Conservation (phyloP, 2,888 invertebrate species). For the Aspidiotus destructor region DNA sequence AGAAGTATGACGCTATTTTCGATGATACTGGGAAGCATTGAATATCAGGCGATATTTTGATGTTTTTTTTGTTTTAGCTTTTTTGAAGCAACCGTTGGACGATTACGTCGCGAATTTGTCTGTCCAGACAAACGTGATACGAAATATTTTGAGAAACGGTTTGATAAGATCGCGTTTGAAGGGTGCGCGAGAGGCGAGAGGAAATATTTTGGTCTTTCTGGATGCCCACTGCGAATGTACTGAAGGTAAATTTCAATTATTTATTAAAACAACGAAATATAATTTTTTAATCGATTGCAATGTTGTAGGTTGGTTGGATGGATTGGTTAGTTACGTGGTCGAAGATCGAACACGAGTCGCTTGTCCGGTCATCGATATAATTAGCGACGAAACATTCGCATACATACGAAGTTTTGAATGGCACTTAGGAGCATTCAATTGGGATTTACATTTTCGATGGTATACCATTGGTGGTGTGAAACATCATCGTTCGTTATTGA, state of each 20-base stretch:
- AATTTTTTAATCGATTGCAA: background rate
- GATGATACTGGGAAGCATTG: background rate
- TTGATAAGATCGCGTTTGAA: conserved; percentile 70
- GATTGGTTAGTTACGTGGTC: conserved; percentile 55
- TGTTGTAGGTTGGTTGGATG: conserved; percentile 61
- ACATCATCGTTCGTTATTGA: background rate
- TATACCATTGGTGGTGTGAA: conserved; percentile 54
- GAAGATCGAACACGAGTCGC: conserved; percentile 57
- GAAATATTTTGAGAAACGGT: conserved; percentile 60
- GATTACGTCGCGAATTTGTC: conserved; percentile 54
- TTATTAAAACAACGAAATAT: background rate
- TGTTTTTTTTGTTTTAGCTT: conserved; percentile 45
- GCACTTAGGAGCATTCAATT: conserved; percentile 97
- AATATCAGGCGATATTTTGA: too few relatives aligned
- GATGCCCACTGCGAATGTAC: conserved; percentile 93
- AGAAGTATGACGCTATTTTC: conserved; percentile 50
- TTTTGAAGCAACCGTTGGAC: conserved; percentile 55
- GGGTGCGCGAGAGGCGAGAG: conserved; percentile 61
- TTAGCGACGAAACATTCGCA: conserved; percentile 90
- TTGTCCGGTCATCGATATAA: conserved; percentile 84
- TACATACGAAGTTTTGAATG: conserved; percentile 90
- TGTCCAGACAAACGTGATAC: conserved; percentile 54
- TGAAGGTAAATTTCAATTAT: conserved; percentile 46
- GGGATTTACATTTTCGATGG: conserved; percentile 90
- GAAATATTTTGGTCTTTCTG: conserved; percentile 74